A percentile compares a stretch with the other conserved stretches of the same genome.
Conservation (phyloP, 2,113 vertebrate genomes). For the Gasterosteus aculeatus region DNA sequence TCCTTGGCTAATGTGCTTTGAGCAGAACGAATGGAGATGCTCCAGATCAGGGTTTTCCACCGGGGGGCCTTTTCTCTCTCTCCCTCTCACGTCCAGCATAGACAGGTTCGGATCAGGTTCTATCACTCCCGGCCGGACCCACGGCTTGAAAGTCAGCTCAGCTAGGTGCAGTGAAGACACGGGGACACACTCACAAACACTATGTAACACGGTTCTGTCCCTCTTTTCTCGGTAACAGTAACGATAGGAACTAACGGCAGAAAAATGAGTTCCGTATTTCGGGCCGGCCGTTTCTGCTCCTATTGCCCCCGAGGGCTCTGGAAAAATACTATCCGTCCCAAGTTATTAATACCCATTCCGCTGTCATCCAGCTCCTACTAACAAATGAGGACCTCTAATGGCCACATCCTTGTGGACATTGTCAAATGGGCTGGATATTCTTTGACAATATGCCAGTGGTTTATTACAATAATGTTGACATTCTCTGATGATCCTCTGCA, state of each 20-base stretch:
- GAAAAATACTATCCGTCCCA: slow-evolving; percentile 8
- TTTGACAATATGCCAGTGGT: slow-evolving; percentile 32
- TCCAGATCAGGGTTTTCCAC: background rate
- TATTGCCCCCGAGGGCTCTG: background rate
- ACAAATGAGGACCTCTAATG: slow-evolving; percentile 16
- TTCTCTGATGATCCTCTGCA: slow-evolving; percentile 43
- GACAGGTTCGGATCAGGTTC: slow-evolving; percentile 28
- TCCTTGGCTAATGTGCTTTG: slow-evolving; percentile 25
- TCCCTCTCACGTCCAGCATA: background rate
- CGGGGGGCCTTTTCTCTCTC: background rate
- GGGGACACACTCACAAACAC: slow-evolving; percentile 4
- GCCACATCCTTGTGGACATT: slow-evolving; percentile 37
- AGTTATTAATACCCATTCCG: slow-evolving; percentile 25
- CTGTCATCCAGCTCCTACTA: slow-evolving; percentile 22
- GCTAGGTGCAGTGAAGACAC: slow-evolving; percentile 50
- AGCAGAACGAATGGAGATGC: slow-evolving; percentile 20
- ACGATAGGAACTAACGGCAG: slow-evolving; percentile 10
- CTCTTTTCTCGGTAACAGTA: background rate
- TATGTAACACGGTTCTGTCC: slow-evolving; percentile 27
- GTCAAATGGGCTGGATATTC: slow-evolving; percentile 57
- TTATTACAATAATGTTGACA: slow-evolving; percentile 41
- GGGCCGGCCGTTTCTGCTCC: background rate
- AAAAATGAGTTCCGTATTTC: slow-evolving; percentile 21
- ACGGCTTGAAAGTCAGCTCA: slow-evolving; percentile 33
- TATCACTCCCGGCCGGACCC: slow-evolving; percentile 29